These are phyloP conservation scores for Calosoma granatense DNA, from an alignment of 1,140 invertebrate genomes.

Conservation along the genomic window DNA sequence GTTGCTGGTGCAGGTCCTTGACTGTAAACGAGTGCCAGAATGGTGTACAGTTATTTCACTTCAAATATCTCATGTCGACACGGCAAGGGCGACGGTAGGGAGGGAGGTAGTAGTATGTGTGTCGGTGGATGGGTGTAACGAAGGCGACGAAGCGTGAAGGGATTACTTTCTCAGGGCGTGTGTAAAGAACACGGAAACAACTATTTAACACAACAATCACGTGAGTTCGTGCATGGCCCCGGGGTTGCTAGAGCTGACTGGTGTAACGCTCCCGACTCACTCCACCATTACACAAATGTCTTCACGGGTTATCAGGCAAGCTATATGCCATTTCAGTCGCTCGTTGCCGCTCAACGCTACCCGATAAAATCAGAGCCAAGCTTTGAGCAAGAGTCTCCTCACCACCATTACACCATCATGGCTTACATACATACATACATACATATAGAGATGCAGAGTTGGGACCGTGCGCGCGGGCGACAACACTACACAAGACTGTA, in stretches of 20 bases:
- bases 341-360: conserved; percentile 7
- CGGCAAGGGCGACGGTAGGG: no score
- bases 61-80: no score
- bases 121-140: no score
- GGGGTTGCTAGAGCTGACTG: neutral
- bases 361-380: conserved; percentile 14
- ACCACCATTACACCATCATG: no score
- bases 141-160: neutral
- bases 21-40: no score
- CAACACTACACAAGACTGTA: neutral
- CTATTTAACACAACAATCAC: conserved; percentile 9
- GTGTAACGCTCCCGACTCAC: neutral
- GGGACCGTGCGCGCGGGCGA: neutral
- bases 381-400: no score
- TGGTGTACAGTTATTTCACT: no score
- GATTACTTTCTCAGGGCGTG: neutral
- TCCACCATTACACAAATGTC: conserved; percentile 14
- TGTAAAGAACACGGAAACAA: conserved; percentile 2
- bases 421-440: no score
- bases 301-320: conserved; percentile 15
- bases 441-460: conserved; percentile 10
- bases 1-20: no score
- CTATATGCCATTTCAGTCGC: conserved; percentile 12
- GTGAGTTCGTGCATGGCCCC: neutral
- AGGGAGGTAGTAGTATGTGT: neutral